These are phyloP conservation scores for Digitonthophagus gazella DNA, from an alignment of 2,888 invertebrate genomes.

Conservation along the genomic window DNA sequence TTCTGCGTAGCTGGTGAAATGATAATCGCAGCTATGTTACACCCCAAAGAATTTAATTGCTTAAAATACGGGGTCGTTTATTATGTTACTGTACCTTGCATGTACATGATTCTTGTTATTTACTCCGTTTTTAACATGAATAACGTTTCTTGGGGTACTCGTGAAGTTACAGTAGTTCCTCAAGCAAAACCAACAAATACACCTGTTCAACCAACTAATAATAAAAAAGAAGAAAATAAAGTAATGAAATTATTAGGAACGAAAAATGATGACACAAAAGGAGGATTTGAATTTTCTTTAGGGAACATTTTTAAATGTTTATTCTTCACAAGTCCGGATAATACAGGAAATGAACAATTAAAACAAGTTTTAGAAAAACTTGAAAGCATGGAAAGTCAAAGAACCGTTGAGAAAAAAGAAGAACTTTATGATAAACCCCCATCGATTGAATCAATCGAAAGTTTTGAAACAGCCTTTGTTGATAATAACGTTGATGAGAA, in stretches of 20 bases:
- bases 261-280: constrained; percentile 47
- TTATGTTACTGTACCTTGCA: constrained; percentile 89
- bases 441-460: constrained; percentile 12
- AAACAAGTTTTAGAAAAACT: constrained; percentile 26
- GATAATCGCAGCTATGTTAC: constrained; percentile 65
- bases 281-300: constrained; percentile 55
- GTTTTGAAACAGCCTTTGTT: not conserved
- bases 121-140: constrained; percentile 92
- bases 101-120: constrained; percentile 89
- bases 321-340: constrained; percentile 53
- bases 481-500: constrained; percentile 19
- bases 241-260: constrained; percentile 43
- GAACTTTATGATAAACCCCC: constrained; percentile 17
- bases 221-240: constrained; percentile 36
- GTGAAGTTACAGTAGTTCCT: constrained; percentile 63
- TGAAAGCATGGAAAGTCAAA: constrained; percentile 20
- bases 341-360: constrained; percentile 48
- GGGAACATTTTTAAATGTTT: constrained; percentile 58
- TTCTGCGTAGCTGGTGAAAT: constrained; percentile 69
- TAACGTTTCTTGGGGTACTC: constrained; percentile 91
- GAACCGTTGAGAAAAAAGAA: constrained; percentile 6
- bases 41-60: constrained; percentile 77
- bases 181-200: constrained; percentile 61
- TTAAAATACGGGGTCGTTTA: constrained; percentile 77
- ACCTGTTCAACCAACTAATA: constrained; percentile 50